A percentile compares a stretch with the other conserved stretches of the same genome.
These are phyloP conservation scores for Clostera curtula DNA, from an alignment of 2,888 invertebrate species.

Conservation along the genomic window DNA sequence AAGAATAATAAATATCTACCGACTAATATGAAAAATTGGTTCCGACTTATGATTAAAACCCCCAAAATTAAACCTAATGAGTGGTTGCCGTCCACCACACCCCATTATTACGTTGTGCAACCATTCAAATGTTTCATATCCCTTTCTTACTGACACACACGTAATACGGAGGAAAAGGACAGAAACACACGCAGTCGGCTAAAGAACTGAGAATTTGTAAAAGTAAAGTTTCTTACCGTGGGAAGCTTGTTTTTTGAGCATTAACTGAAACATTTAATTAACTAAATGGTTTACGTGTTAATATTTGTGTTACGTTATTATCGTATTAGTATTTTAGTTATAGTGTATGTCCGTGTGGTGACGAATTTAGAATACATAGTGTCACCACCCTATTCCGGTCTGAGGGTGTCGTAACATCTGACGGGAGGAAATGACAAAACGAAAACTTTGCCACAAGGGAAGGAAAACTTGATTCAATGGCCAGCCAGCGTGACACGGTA, in stretches of 20 bases:
- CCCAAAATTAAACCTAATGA: slow-evolving; percentile 58
- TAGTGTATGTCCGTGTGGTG: too few species aligned
- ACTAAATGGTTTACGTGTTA: slow-evolving; percentile 16
- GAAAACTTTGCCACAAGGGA: too few species aligned
- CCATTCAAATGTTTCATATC: slow-evolving; percentile 44
- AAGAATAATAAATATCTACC: slow-evolving; percentile 20
- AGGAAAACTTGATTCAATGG: too few species aligned
- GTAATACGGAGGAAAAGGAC: slow-evolving; percentile 27
- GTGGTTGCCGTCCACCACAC: slow-evolving; percentile 53
- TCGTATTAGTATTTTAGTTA: slow-evolving; percentile 6
- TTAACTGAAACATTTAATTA: slow-evolving; percentile 20
- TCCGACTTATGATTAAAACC: slow-evolving; percentile 52
- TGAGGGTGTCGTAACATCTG: too few species aligned
- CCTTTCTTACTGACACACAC: slow-evolving; percentile 22
- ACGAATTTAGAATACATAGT: too few species aligned
- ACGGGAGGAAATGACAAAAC: too few species aligned
- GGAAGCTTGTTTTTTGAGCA: slow-evolving; percentile 40
- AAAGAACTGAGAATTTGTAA: slow-evolving; percentile 28
- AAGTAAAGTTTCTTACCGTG: slow-evolving; percentile 37
- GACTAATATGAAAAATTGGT: slow-evolving; percentile 40
- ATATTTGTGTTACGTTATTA: slow-evolving; percentile 7
- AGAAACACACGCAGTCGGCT: slow-evolving; percentile 19
- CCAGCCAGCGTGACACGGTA: too few species aligned
- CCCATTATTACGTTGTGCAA: slow-evolving; percentile 52
- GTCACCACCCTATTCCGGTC: background rate